Evolutionary conservation across 1,140 invertebrate species (phyloP), one percentile per base, ranked within the genome.

Genomic region (Helicoverpa zea): DNA sequence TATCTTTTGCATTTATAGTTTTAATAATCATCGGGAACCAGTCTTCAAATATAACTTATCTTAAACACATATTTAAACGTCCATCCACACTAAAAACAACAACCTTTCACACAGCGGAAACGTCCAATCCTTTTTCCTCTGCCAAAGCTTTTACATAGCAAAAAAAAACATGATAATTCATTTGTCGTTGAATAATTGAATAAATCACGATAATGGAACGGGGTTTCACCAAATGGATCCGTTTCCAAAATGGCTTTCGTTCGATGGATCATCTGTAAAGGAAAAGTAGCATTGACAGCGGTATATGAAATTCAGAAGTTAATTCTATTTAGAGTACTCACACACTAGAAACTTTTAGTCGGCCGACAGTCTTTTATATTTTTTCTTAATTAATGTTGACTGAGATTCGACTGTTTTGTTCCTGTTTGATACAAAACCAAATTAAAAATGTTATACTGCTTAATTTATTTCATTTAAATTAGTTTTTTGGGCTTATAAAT

Each of bases 171-270:
- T 75, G 70, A 80, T 88, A 86, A 90, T 89, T 87, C 86, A 87
- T 92, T 90, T 88, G 83, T 85, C 84, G 83, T 85, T 89, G 91
- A 92, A 89, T 91, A 89, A 92, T 92, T 89, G 88, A 90, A 92
- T 92, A 90, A 92, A 90, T 91, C 91, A 89, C 83, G 64, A 81
- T 92, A 91, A 91, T 92, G 91, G 89, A 91, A 79, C 70, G 78
- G 83, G 83, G 88, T 90, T 87, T 84, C 68, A 87, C 82, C 85
- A 89, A 91, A 92, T 89, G 86, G 84, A 88, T 86, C 82, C 82
- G 80, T 87, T 83, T 83, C 76, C 81, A 84, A 86, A 88, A 88
- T 87, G 81, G 79, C 81, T 84, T 82, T 77, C 84, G 66, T 66
- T 80, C 3, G 73, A 51, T 63, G 43, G 72, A 80, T 81, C 72